Conservation (phyloP, 2,797 vertebrate species). For the Percopsis omiscomaycus region DNA sequence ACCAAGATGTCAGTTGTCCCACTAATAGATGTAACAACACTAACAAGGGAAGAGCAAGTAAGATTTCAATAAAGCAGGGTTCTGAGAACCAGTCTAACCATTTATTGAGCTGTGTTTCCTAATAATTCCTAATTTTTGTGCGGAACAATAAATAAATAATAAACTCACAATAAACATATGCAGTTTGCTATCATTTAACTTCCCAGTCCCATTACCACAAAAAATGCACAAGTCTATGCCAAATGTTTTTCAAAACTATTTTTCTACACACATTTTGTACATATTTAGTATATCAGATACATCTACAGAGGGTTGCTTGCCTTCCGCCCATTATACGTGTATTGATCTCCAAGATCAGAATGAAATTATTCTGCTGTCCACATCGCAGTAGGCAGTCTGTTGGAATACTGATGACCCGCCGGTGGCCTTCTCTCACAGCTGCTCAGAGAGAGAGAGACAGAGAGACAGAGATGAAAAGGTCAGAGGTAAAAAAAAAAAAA, state of each 20-base stretch:
- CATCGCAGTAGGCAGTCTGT: conserved; percentile 58
- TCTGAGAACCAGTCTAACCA: too few relatives aligned
- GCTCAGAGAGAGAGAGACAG: conserved; percentile 30
- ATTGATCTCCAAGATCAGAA: conserved; percentile 71
- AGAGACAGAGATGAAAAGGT: conserved; percentile 1
- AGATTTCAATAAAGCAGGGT: too few relatives aligned
- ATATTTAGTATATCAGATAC: not conserved
- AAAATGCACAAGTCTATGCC: not conserved
- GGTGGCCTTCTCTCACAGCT: conserved; percentile 64
- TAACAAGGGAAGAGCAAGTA: too few relatives aligned
- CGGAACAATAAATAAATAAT: too few relatives aligned
- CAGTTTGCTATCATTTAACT: too few relatives aligned
- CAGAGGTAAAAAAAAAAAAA: too few relatives aligned
- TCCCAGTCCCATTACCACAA: too few relatives aligned
- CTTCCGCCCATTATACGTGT: conserved; percentile 46
- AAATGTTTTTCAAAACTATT: not conserved
- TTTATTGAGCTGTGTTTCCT: too few relatives aligned
- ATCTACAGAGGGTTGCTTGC: conserved; percentile 37
- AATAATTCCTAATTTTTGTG: too few relatives aligned
- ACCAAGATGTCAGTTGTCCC: too few relatives aligned
- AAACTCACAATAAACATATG: too few relatives aligned
- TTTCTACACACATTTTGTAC: not conserved
- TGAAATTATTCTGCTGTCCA: conserved; percentile 71
- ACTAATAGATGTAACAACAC: too few relatives aligned
- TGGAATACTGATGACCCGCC: conserved; percentile 72